Evolutionary conservation across 2,797 vertebrate species (phyloP), one percentile per base, ranked within the genome.

Genomic region (Craterocephalus amniculus): DNA sequence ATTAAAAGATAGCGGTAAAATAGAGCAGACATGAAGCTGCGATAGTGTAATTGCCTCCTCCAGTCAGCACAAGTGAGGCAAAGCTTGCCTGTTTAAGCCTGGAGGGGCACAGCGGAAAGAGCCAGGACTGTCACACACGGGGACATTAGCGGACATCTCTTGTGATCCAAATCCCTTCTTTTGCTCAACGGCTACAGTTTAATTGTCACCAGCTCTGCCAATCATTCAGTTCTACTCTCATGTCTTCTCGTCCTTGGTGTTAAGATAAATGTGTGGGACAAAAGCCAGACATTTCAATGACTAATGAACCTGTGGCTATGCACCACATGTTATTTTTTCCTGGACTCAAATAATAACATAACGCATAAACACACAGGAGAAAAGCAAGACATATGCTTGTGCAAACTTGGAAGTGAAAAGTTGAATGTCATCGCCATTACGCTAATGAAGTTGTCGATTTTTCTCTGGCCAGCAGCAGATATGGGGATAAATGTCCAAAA

Each of bases 1-100:
- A 94, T 94, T 94, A 94, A 94, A 92, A 87, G 84, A 93, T 91
- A 92, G 84, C 63, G 48, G 81, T 87, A 75, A 91, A 85, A 85
- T 85, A 83, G 68, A 68, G 81, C 74, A 36, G 80, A 83, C 61
- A 24, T 5, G 22, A 57, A 74, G 83, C 72, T 73, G 74, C 49
- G 73, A 90, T 80, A 76, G 75, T 40, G 49, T 90, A 92, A 92
- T 90, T 93, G 83, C 74, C 78, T 74, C 75, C 68, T 83, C 60
- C 68, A 61, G 67, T 64, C 48, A 1, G 64, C 58, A 56, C 20
- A 32, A 83, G 83, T 63, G 52, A 48, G 67, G 76, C 55, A 49
- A 58, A 80, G 65, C 73, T 68, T 27, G 76, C 66, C 76, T 58
- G 13, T 85, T 83, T 74, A 78, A 88, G 87, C 89, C 89, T 78